These are phyloP conservation scores for Ophthalmolycus amberensis DNA, from an alignment of 2,113 vertebrate genomes.

Conservation along the genomic window DNA sequence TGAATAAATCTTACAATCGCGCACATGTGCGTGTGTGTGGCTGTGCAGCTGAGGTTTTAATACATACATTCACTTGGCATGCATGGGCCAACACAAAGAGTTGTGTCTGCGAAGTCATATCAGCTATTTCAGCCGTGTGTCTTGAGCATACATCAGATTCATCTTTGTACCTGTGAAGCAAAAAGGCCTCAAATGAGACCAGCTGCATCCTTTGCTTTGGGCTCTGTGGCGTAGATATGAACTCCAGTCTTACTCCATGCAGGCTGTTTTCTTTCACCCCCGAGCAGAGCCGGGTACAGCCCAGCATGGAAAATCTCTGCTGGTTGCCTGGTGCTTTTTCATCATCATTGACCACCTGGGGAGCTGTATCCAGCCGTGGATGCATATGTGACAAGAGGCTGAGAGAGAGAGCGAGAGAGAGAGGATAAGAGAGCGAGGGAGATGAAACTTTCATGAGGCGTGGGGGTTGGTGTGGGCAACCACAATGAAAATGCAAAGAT, in stretches of 20 bases:
- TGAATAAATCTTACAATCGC: slow-evolving; percentile 43
- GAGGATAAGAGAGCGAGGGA: background rate
- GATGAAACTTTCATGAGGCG: slow-evolving; percentile 80
- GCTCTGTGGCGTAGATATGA: slow-evolving; percentile 64
- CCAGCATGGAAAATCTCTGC: slow-evolving; percentile 63
- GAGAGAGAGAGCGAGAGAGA: slow-evolving; percentile 7
- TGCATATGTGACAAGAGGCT: slow-evolving; percentile 51
- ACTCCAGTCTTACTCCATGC: slow-evolving; percentile 14
- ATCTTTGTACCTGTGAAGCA: slow-evolving; percentile 51
- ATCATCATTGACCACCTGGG: slow-evolving; percentile 78
- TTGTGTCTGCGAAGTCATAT: slow-evolving; percentile 26
- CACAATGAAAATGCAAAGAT: slow-evolving; percentile 80
- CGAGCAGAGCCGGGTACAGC: slow-evolving; percentile 42
- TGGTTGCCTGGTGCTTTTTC: slow-evolving; percentile 67
- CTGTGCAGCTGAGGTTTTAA: slow-evolving; percentile 27
- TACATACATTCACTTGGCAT: slow-evolving; percentile 23
- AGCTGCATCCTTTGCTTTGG: slow-evolving; percentile 56
- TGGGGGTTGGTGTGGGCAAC: slow-evolving; percentile 49
- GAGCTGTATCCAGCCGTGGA: slow-evolving; percentile 58
- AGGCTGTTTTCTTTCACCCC: slow-evolving; percentile 59
- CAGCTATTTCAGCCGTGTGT: slow-evolving; percentile 43
- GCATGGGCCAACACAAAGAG: slow-evolving; percentile 4
- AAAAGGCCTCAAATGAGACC: slow-evolving; percentile 52
- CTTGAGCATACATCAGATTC: slow-evolving; percentile 19
- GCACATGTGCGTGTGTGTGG: background rate